Percentiles rank a stretch among this genome's conserved stretches.
phyloP scores from a whole-genome alignment of 2,888 invertebrate genomes.

The Drosophila histrio region DNA sequence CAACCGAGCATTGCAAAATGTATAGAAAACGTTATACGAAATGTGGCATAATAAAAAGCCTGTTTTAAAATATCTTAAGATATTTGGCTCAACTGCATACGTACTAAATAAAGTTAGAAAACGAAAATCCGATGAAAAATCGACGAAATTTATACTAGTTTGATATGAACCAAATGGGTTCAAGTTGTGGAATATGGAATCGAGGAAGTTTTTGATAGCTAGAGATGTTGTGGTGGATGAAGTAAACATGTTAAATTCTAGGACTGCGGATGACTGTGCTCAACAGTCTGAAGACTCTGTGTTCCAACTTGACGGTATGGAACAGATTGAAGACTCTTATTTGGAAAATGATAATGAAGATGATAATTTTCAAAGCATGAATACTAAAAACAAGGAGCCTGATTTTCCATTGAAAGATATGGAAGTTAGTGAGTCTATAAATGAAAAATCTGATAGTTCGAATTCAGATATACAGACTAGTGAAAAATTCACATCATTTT shows the following conservation, averaged over 20 bases:
- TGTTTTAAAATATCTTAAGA: too few species aligned
- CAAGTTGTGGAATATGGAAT: conserved; percentile 40
- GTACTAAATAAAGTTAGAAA: conserved; percentile 30
- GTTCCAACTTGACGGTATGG: background rate
- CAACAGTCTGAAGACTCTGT: background rate
- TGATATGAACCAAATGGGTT: conserved; percentile 33
- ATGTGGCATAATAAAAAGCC: conserved; percentile 15
- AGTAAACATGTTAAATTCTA: conserved; percentile 29
- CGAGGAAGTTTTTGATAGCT: conserved; percentile 20
- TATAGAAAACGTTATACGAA: conserved; percentile 6
- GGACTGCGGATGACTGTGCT: conserved; percentile 3
- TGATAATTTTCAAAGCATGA: background rate
- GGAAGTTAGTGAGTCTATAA: background rate
- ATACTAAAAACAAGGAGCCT: background rate
- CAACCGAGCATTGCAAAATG: background rate
- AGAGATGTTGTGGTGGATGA: conserved; percentile 34
- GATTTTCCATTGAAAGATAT: background rate
- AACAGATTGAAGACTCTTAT: background rate
- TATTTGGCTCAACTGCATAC: background rate
- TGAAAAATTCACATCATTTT: conserved; percentile 5
- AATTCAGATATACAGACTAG: background rate
- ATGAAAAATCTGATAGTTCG: background rate
- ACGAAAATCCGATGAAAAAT: conserved; percentile 44
- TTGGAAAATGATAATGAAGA: background rate
- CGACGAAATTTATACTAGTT: conserved; percentile 29